A percentile compares a stretch with the other conserved stretches of the same genome.
These are phyloP conservation scores for Perizoma affinitatum DNA, from an alignment of 2,888 invertebrate species.

Conservation along the genomic window DNA sequence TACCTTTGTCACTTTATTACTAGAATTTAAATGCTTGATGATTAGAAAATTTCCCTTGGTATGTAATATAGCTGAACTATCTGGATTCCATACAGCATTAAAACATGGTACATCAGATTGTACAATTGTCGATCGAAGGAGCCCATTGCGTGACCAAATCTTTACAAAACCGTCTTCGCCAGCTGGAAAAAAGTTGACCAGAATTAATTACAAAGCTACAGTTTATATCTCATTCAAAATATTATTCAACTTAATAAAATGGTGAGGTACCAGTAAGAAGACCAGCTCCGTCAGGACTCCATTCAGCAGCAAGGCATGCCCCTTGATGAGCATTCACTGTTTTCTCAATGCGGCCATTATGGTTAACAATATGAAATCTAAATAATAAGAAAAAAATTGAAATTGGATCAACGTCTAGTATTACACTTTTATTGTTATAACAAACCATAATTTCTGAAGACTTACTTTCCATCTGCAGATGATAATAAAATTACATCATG, in stretches of 20 bases:
- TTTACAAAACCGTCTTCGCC: conserved; percentile 99
- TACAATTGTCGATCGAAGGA: conserved; percentile 94
- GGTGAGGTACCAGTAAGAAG: conserved; percentile 89
- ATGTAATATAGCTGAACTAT: conserved; percentile 87
- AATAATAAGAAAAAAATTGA: conserved; percentile 38
- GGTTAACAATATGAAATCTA: conserved; percentile 94
- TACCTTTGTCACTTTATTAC: conserved; percentile 89
- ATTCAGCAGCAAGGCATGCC: conserved; percentile 94
- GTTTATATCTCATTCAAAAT: no score
- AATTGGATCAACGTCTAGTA: no score
- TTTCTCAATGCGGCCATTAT: conserved; percentile 96
- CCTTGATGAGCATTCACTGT: conserved; percentile 96
- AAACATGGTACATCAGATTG: conserved; percentile 92
- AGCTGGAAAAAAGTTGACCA: conserved; percentile 75
- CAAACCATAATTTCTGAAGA: conserved; percentile 12
- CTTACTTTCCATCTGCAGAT: conserved; percentile 92
- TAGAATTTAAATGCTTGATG: conserved; percentile 89
- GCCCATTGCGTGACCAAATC: conserved; percentile 98
- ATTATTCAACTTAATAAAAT: no score
- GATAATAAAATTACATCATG: conserved; percentile 93
- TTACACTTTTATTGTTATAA: no score
- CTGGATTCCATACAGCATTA: conserved; percentile 92
- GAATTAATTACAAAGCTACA: neutral
- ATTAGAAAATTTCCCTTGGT: conserved; percentile 87
- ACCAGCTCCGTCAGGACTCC: conserved; percentile 98